Evolutionary conservation across 1,140 invertebrate species (phyloP).

Genomic region (Heliconius hewitsoni): DNA sequence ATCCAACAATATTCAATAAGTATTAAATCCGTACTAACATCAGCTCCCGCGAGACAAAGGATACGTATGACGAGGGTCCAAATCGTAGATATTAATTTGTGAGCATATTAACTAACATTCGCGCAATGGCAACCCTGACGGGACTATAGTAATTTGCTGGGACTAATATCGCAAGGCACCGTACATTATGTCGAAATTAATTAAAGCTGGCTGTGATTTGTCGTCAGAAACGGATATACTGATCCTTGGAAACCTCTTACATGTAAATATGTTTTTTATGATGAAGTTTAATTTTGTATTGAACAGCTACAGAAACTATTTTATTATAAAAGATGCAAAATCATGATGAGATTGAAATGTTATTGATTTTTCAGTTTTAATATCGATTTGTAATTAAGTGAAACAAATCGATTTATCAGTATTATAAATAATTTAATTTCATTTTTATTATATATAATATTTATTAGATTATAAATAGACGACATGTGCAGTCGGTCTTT

Average conservation of each 20-base stretch:
- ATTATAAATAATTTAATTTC: no score
- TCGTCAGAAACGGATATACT: not conserved
- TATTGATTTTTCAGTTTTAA: no score
- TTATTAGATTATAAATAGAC: no score
- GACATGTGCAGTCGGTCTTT: no score
- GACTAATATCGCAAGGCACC: constrained; percentile 54
- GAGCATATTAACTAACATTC: constrained; percentile 68
- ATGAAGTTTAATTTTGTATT: no score
- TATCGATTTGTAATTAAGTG: no score
- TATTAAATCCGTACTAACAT: constrained; percentile 14
- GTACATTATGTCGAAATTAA: constrained; percentile 22
- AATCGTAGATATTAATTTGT: constrained; percentile 78
- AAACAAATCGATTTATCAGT: no score
- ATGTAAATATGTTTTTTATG: not conserved
- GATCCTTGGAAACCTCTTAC: not conserved
- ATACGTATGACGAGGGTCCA: constrained; percentile 67
- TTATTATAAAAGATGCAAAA: no score
- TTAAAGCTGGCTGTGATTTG: constrained; percentile 27
- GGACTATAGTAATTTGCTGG: constrained; percentile 58
- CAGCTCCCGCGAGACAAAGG: constrained; percentile 30
- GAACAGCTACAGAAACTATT: no score
- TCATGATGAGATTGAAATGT: no score
- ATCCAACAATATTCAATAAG: constrained; percentile 6
- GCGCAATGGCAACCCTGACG: constrained; percentile 35
- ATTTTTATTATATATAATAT: no score